phyloP scores from a whole-genome alignment of 2,113 vertebrate genomes.

The Pontoporia blainvillei region DNA sequence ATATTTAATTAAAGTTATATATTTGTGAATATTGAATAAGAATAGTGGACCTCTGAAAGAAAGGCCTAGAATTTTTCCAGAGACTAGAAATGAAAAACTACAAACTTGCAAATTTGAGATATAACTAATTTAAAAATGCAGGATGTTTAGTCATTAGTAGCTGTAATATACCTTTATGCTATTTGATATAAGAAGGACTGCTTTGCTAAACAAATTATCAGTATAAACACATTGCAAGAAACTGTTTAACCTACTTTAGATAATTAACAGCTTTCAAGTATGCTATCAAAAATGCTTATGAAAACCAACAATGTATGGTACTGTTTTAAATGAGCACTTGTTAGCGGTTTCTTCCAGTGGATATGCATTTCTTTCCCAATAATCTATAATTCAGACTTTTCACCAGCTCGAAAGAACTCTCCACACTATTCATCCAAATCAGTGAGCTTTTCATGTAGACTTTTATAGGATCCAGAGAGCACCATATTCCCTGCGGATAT shows the following conservation, averaged over 20 bases:
- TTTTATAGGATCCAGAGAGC: constrained; percentile 48
- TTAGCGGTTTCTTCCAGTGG: not conserved
- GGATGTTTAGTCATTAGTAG: not conserved
- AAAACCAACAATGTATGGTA: constrained; percentile 35
- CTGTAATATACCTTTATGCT: not conserved
- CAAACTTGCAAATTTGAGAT: not conserved
- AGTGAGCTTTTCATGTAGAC: constrained; percentile 46
- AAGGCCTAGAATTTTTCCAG: not conserved
- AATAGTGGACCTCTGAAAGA: not conserved
- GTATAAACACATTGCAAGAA: constrained; percentile 56
- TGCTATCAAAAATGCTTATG: constrained; percentile 30
- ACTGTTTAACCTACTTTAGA: constrained; percentile 65
- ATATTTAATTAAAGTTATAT: not conserved
- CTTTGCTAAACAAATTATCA: constrained; percentile 49
- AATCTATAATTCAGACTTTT: constrained; percentile 44
- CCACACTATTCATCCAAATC: constrained; percentile 45
- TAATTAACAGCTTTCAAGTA: constrained; percentile 67
- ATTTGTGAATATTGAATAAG: not conserved
- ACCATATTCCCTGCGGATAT: constrained; percentile 68
- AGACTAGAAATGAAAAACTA: not conserved
- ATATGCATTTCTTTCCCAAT: not conserved
- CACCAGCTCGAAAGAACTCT: not conserved
- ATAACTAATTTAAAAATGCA: constrained; percentile 25
- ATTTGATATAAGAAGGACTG: constrained; percentile 6
- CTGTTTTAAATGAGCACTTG: constrained; percentile 30